Evolutionary conservation across 2,797 vertebrate genomes (phyloP), one percentile per base, ranked within the genome.

Genomic region (Gallirallus australis): DNA sequence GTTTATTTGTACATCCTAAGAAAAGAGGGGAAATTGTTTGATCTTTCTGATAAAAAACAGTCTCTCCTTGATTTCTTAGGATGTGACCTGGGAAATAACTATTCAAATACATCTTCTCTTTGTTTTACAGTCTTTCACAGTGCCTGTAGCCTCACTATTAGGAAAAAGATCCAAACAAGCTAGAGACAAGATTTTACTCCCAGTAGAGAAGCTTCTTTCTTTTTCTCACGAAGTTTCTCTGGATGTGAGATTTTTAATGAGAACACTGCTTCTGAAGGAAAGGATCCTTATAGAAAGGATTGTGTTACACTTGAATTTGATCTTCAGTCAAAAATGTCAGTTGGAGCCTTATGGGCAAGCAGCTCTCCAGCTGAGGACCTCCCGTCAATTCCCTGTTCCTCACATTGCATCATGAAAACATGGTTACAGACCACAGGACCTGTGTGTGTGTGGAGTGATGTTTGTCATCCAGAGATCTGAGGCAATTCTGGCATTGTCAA

Each of bases 1-100:
- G 50, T 86, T 95, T 88, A 47, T 90, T 95, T 95, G 73, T 82
- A 89, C 48, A 69, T 85, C 73, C 71, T 70, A 78, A 79, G 82
- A 96, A 95, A 64, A 82, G 90, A 85, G 80, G 53, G 21, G 61
- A 77, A 96, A 93, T 39, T 30, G 13, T 78, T 76, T 45, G 12
- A n/a, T 69, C 47, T 89, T 86, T 86, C 28, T 64, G 17, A n/a
- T 37, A 48, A 19, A 86, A 82, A 40, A 8, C 24, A 76, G 11
- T 50, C 6, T 82, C 18, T 69, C 17, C n/a, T 61, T 59, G 8
- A 56, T 86, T 90, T 21, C 24, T 60, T 60, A 61, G 24, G 53
- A 64, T 63, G 18, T 66, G 31, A 21, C 11, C 39, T 66, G 27
- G 52, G 54, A 90, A 48, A 59, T 66, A 56, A 33, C 31, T 56